Evolutionary conservation across 2,113 vertebrate genomes (phyloP).

Genomic region (Plecturocebus donacophilus): DNA sequence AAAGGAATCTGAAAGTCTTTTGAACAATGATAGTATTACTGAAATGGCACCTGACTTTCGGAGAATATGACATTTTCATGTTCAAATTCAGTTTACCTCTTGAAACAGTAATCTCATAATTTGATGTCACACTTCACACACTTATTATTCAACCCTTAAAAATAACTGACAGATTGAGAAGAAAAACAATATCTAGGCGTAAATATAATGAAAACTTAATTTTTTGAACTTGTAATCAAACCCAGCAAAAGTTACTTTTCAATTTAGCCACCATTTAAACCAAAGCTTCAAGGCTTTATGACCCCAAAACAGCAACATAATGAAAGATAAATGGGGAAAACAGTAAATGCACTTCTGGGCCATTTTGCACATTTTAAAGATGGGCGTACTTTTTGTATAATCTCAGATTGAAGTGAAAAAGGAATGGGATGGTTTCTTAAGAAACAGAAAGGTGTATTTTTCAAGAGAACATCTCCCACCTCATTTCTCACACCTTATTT

Average conservation of each 20-base stretch:
- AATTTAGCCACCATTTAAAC: not conserved
- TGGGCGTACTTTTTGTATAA: not conserved
- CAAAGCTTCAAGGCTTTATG: not conserved
- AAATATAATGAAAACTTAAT: not conserved
- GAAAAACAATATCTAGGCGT: not conserved
- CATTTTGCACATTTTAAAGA: not conserved
- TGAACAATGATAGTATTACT: not conserved
- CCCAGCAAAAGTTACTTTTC: not conserved
- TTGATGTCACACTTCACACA: not conserved
- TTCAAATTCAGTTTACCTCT: not conserved
- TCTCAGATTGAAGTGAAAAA: not conserved
- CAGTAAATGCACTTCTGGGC: not conserved
- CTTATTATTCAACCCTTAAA: not conserved
- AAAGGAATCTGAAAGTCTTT: not conserved
- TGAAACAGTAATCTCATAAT: not conserved
- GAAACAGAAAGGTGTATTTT: not conserved
- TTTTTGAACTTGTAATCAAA: not conserved
- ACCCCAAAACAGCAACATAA: not conserved
- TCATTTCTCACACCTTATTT: not conserved
- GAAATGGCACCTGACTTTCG: not conserved
- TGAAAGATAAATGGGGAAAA: slow-evolving; percentile 16
- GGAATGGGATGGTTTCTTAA: not conserved
- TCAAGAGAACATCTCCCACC: not conserved
- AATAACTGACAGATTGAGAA: not conserved
- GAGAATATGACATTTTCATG: not conserved